Base-by-base conservation (phyloP, 2,797 vertebrate species). In the Melanotaenia pygmaea region DNA sequence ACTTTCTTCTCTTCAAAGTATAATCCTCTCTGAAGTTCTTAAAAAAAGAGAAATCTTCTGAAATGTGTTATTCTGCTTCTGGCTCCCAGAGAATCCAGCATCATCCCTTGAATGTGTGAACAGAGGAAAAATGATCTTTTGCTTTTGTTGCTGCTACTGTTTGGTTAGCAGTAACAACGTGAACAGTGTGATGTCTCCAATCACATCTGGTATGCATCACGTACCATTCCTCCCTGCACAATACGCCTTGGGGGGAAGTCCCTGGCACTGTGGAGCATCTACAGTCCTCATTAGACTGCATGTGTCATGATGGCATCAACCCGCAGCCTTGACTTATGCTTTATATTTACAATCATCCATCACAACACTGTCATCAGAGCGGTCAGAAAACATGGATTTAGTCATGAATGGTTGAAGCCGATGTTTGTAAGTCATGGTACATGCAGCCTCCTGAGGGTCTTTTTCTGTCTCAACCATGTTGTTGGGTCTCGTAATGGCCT, bases 201-300 rank as follows among this genome's bases (percentile, higher is more conserved):
- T 94, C 92, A 92, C 89, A 91, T 92, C 88, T 91, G 90, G 74
- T 92, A 89, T 91, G 88, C 88, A 91, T 94, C 91, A 91, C 86
- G 86, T 89, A 86, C 69, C 82, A 87, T 80, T 79, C 84, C 74
- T 80, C 80, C 70, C 76, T 53, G 20, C 85, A 86, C 88, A 64
- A 22, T 59, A 50, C 63, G 81, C 87, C 91, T 76, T 11, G 38
- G 69, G 82, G 81, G 83, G 66, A 35, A 80, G 89, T 86, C 82
- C 76, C 79, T 86, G 88, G 89, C 88, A 84, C 79, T 28, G 83
- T 34, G 1, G 66, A 77, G 85, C 80, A 89, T 82, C 92, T 88
- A 91, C 87, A 85, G 88, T 82, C 88, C 90, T 93, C 92, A 92
- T 93, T 92, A 93, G 86, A 90, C 79, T 87, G 85, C 87, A 92